These are phyloP conservation scores for Lasiurus borealis DNA, from an alignment of 2,113 vertebrate genomes.

Conservation along the genomic window DNA sequence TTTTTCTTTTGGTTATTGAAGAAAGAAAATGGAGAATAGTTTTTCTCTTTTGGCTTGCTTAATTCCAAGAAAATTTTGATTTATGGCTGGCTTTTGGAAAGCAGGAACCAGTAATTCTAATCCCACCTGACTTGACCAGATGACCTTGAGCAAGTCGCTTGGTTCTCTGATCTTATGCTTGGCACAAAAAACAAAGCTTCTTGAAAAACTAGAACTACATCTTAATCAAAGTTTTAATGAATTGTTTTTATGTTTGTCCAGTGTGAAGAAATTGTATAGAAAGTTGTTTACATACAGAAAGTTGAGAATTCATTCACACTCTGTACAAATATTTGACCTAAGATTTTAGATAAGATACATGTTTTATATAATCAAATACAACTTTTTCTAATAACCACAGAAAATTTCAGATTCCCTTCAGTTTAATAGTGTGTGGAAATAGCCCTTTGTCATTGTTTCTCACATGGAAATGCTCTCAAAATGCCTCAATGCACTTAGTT, in stretches of 20 bases:
- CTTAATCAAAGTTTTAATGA: slow-evolving; percentile 1
- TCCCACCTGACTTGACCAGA: slow-evolving; percentile 18
- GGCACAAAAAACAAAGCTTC: neutral
- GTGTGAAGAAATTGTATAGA: neutral
- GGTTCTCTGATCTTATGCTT: slow-evolving; percentile 38
- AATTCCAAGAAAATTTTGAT: slow-evolving; percentile 47
- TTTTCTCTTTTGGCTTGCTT: slow-evolving; percentile 54
- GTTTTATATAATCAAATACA: slow-evolving; percentile 34
- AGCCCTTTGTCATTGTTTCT: neutral
- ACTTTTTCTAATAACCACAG: slow-evolving; percentile 1
- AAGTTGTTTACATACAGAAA: neutral
- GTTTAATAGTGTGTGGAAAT: neutral
- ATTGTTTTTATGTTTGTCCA: neutral
- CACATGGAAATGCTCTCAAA: neutral
- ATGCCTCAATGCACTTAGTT: neutral
- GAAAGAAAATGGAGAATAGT: slow-evolving; percentile 47
- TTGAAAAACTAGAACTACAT: neutral
- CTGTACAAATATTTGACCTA: neutral
- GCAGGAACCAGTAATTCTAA: slow-evolving; percentile 23
- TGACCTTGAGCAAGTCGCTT: slow-evolving; percentile 61
- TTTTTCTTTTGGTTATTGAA: slow-evolving; percentile 42
- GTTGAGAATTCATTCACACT: slow-evolving; percentile 8
- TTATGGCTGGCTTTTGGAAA: slow-evolving; percentile 43
- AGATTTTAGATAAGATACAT: slow-evolving; percentile 36
- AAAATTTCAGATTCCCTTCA: neutral